Base-by-base conservation (phyloP, 2,113 vertebrate species). In the Toxotes chatareus region DNA sequence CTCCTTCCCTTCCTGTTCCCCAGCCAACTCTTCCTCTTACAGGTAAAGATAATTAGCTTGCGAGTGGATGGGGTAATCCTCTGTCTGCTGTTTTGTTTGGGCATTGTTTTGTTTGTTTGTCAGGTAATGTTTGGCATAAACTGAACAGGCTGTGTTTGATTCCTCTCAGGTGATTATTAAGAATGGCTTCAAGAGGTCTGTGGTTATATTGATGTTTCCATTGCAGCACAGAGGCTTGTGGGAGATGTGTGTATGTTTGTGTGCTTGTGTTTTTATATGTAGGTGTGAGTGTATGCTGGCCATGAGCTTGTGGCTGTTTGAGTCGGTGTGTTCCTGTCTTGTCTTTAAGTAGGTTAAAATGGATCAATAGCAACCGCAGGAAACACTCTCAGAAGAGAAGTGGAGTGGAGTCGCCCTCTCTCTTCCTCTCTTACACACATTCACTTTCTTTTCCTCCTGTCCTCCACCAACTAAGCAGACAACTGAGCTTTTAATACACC, bases 311-410 rank as follows among this genome's bases (percentile, higher is more conserved):
- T 69, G 82, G 81, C 62, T 91, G 85, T 90, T 90, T 90, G 89
- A 88, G 87, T 86, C 77, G 6, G 49, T 73, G 64, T 80, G 86
- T 76, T 83, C 80, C 85, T 88, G 83, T 93, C 87, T 92, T 87
- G 76, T 89, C 87, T 92, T 89, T 88, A 94, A 94, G 93, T 94
- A 92, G 93, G 93, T 93, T 94, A 91, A 93, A 92, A 86, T 85
- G 80, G 84, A 94, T 95, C 93, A 90, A 92, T 93, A 94, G 75
- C 80, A 86, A 86, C 88, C 77, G 70, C 76, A 90, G 86, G 82
- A 91, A 90, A 88, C 79, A 67, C 86, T 81, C 74, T 84, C 81
- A 85, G 82, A 86, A 84, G 88, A 86, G 66, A 8, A 76, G 85
- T 61, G 69, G 70, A 66, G 80, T 55, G 64, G 56, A 78, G 80